phyloP scores from a whole-genome alignment of 2,113 vertebrate species.

The Pogonocichla stellata region DNA sequence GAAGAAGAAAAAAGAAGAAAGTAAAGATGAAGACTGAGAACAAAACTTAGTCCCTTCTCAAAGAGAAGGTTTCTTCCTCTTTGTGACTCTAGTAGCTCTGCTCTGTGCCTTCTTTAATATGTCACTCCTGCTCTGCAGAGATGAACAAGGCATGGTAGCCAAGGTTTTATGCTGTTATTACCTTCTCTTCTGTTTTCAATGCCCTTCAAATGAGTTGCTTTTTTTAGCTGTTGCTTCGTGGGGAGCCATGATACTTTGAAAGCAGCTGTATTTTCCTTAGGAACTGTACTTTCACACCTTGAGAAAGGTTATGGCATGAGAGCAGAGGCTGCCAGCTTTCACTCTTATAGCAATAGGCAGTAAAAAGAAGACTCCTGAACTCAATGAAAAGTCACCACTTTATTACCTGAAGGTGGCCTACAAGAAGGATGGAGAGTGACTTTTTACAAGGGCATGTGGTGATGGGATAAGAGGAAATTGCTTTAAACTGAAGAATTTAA shows the following conservation, averaged over 20 bases:
- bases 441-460: neutral
- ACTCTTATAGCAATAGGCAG: neutral
- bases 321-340: neutral
- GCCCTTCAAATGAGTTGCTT: neutral
- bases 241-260: neutral
- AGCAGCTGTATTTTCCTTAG: neutral
- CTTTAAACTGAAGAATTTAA: neutral
- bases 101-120: rapidly evolving
- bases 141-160: neutral
- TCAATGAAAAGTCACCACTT: neutral
- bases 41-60: neutral
- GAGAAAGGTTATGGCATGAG: neutral
- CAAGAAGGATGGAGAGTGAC: neutral
- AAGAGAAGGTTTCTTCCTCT: neutral
- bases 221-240: neutral
- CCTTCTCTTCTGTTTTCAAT: neutral
- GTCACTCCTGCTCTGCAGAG: neutral
- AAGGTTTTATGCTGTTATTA: neutral
- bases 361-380: neutral
- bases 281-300: neutral
- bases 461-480: neutral
- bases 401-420: neutral
- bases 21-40: neutral
- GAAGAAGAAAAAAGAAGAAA: neutral
- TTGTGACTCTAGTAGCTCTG: neutral